These are phyloP conservation scores for Jordanella pulchra DNA, from an alignment of 2,797 vertebrate species.

Conservation along the genomic window DNA sequence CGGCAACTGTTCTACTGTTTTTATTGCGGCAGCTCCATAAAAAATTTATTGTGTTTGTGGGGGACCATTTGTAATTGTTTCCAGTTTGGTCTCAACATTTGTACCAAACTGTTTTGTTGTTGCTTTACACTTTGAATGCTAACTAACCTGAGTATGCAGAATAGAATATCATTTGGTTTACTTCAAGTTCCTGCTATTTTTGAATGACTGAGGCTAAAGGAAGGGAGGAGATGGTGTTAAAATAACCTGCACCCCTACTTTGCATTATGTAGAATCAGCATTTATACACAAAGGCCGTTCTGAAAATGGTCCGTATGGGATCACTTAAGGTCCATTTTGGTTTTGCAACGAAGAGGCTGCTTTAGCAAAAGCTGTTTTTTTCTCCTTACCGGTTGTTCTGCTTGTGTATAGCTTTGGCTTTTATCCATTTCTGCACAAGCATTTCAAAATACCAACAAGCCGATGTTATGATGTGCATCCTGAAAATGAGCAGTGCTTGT, in stretches of 20 bases:
- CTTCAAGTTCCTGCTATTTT: constrained; percentile 51
- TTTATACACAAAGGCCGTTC: constrained; percentile 36
- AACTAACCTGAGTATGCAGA: constrained; percentile 38
- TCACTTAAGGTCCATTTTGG: constrained; percentile 25
- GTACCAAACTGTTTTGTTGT: constrained; percentile 6
- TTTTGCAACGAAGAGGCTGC: constrained; percentile 30
- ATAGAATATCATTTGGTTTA: constrained; percentile 44
- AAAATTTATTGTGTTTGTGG: constrained; percentile 43
- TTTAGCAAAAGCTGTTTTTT: constrained; percentile 1
- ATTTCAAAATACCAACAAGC: constrained; percentile 16
- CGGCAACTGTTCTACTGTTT: constrained; percentile 27
- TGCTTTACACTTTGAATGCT: constrained; percentile 25
- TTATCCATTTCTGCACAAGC: constrained; percentile 11
- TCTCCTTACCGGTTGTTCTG: constrained; percentile 13
- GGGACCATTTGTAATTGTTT: constrained; percentile 69
- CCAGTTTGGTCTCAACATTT: constrained; percentile 53
- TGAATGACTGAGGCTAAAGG: constrained; percentile 50
- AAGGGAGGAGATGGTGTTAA: constrained; percentile 57
- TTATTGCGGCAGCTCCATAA: constrained; percentile 37
- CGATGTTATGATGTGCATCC: constrained; percentile 21
- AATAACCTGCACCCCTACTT: constrained; percentile 50
- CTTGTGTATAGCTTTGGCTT: constrained; percentile 5
- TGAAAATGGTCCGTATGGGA: constrained; percentile 23
- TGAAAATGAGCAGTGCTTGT: constrained; percentile 48
- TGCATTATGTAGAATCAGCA: constrained; percentile 60